phyloP scores from a whole-genome alignment of 92 coral and sea anemone genomes.

The Siderastrea radians region DNA sequence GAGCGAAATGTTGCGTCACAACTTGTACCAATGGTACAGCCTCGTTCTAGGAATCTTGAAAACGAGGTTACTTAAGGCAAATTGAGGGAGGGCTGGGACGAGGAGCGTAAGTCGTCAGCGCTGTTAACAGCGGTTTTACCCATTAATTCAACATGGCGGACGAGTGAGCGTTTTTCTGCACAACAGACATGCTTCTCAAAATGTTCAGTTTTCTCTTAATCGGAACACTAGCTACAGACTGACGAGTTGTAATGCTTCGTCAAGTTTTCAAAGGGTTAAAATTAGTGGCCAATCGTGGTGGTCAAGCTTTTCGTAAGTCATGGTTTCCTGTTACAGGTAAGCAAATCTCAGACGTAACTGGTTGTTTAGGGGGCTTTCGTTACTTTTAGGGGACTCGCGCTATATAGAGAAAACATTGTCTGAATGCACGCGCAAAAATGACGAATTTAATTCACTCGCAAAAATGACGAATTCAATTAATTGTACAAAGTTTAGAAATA shows the following conservation, averaged over 20 bases:
- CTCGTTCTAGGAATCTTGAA: background rate
- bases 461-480: too few relatives aligned
- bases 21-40: background rate
- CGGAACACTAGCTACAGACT: background rate
- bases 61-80: background rate
- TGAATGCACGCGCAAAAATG: too few relatives aligned
- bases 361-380: too few relatives aligned
- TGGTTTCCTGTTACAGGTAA: slow-evolving; percentile 9
- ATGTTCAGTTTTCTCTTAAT: background rate
- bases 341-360: too few relatives aligned
- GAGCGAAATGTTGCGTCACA: slow-evolving; percentile 31
- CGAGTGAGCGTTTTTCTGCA: background rate
- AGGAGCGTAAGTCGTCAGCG: background rate
- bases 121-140: slow-evolving; percentile 12
- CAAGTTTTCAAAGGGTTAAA: background rate
- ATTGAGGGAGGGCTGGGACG: slow-evolving; percentile 4
- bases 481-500: too few relatives aligned
- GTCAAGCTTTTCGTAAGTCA: background rate
- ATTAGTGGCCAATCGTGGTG: background rate
- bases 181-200: background rate
- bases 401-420: too few relatives aligned
- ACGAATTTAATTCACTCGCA: too few relatives aligned
- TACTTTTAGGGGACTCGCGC: too few relatives aligned
- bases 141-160: slow-evolving; percentile 54
- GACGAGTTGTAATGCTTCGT: slow-evolving; percentile 14